Base-by-base conservation (phyloP, 2,797 vertebrate genomes). In the Acipenser oxyrinchus region DNA sequence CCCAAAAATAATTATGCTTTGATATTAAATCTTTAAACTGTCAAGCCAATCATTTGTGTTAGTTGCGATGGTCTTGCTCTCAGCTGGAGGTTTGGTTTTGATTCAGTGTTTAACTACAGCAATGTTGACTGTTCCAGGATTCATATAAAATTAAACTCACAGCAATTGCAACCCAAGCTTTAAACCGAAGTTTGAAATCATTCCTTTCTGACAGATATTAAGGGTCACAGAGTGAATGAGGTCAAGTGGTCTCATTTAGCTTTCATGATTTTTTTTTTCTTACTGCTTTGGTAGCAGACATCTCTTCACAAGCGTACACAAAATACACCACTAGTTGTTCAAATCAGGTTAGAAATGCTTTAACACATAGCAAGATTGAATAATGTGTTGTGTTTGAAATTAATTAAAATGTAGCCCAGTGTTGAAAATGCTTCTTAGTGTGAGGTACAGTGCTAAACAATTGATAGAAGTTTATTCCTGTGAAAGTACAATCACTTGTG, bases 401-500 rank as follows among this genome's bases (percentile, higher is more conserved):
- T 81, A 86, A 86, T 85, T 83, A 83, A 86, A 86, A 84, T 80
- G 80, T 74, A 78, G 73, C 73, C 73, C 77, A 65, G 71, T 76
- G 76, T 75, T 82, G 78, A 79, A 84, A 86, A 86, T 82, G 82
- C 81, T 68, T 69, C 83, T 88, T 85, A 81, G 82, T 86, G 81
- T 86, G 85, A 85, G 83, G 86, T 84, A 83, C 23, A 37, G 23
- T 37, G 23, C 82, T 87, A 85, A 89, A 89, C 85, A 87, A 84
- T 75, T 83, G 78, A 82, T 86, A 87, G 75, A 78, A 79, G 76
- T 87, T 86, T 79, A 86, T 87, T 90, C 86, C 85, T 89, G 88
- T 89, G 90, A 89, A 84, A 89, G 55, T 58, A 13, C 55, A 90
- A 90, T 91, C 84, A 90, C 89, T 89, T 85, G 84, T 75, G 84